phyloP scores from a whole-genome alignment of 2,113 vertebrate genomes.

The Oncorhynchus tshawytscha region DNA sequence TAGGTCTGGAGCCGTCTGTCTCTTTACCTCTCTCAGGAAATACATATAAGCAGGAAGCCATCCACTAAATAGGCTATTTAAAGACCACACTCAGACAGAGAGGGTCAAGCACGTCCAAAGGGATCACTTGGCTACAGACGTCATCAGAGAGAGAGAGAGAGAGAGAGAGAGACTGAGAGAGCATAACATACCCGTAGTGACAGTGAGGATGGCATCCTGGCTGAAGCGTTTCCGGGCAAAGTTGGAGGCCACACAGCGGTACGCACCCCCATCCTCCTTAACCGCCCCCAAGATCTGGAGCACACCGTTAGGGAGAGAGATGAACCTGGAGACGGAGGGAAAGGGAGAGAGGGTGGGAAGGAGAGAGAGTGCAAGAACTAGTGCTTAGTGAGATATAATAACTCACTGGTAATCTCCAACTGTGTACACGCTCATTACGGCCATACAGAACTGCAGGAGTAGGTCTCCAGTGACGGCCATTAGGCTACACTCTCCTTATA shows the following conservation, averaged over 20 bases:
- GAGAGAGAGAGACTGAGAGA: not conserved
- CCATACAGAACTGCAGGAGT: too few species aligned
- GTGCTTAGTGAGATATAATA: conserved; percentile 10
- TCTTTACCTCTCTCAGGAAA: too few species aligned
- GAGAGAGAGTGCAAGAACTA: conserved; percentile 6
- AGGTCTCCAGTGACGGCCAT: too few species aligned
- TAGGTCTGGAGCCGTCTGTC: too few species aligned
- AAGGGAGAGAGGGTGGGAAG: not conserved
- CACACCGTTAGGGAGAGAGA: conserved; percentile 90
- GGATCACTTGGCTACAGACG: too few species aligned
- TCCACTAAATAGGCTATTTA: too few species aligned
- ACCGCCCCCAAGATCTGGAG: conserved; percentile 90
- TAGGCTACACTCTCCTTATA: too few species aligned
- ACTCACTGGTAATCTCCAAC: conserved; percentile 18
- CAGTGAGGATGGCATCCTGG: conserved; percentile 78
- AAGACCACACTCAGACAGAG: too few species aligned
- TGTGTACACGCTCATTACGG: not conserved
- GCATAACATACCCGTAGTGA: conserved; percentile 77
- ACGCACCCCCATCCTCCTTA: conserved; percentile 80
- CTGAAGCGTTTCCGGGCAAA: conserved; percentile 78
- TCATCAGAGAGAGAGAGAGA: not conserved
- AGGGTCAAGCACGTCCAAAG: too few species aligned
- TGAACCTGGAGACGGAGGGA: conserved; percentile 73
- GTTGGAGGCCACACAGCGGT: conserved; percentile 87
- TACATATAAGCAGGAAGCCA: too few species aligned